phyloP scores from a whole-genome alignment of 2,888 invertebrate species.

The Teinopalpus imperialis region DNA sequence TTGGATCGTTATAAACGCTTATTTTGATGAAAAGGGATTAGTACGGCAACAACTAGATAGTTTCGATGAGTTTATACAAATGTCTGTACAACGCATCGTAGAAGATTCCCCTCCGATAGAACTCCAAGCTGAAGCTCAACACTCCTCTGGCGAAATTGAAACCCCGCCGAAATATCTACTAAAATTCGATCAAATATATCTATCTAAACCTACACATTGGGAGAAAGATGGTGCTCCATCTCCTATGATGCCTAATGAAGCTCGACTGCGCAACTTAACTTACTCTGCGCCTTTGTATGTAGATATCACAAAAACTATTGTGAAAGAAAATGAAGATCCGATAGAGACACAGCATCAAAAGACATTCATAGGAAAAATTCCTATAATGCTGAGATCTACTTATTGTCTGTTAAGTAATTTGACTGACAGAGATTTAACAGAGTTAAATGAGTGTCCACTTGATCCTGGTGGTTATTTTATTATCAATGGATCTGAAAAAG shows the following conservation, averaged over 20 bases:
- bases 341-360: constrained; percentile 91
- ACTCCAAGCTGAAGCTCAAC: constrained; percentile 98
- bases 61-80: constrained; percentile 99
- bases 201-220: constrained; percentile 99
- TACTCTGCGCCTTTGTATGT: constrained; percentile 99
- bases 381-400: constrained; percentile 99
- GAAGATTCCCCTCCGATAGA: constrained; percentile 99
- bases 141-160: constrained; percentile 95
- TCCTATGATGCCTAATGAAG: constrained; percentile 99
- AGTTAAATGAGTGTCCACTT: constrained; percentile 99
- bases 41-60: constrained; percentile 99
- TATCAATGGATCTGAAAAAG: constrained; percentile 99
- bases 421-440: constrained; percentile 99
- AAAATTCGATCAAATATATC: constrained; percentile 99
- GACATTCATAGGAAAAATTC: constrained; percentile 94
- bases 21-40: constrained; percentile 99
- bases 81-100: constrained; percentile 99
- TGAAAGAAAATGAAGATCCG: constrained; percentile 94
- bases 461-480: constrained; percentile 99
- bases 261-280: constrained; percentile 96
- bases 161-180: constrained; percentile 94
- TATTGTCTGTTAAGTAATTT: constrained; percentile 97
- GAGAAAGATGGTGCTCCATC: constrained; percentile 99
- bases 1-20: constrained; percentile 99
- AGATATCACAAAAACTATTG: constrained; percentile 98